Conservation (phyloP, 2,888 invertebrate genomes). For the Carterocephalus palaemon region DNA sequence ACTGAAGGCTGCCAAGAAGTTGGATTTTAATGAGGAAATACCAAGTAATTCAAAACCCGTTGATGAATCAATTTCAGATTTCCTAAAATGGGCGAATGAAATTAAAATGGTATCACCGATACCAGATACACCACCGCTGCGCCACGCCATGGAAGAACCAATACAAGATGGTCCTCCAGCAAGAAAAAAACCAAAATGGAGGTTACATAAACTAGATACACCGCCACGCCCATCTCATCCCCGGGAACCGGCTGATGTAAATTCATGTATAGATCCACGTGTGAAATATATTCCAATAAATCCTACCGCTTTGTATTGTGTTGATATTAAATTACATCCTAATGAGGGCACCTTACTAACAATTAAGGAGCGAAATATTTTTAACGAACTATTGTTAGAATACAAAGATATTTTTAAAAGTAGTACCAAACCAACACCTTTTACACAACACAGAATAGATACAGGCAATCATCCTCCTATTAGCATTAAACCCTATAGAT, state of each 20-base stretch:
- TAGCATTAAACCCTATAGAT: slow-evolving; percentile 12
- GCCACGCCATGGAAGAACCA: neutral
- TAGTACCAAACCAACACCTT: slow-evolving; percentile 21
- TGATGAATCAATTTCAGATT: neutral
- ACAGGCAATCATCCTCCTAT: slow-evolving; percentile 28
- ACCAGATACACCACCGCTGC: neutral
- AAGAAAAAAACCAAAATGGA: neutral
- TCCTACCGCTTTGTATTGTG: slow-evolving; percentile 19
- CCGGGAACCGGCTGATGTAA: slow-evolving; percentile 14
- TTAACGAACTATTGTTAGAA: slow-evolving; percentile 15
- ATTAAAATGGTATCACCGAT: slow-evolving; percentile 17
- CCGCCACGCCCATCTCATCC: slow-evolving; percentile 9
- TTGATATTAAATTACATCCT: slow-evolving; percentile 27
- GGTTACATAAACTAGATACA: slow-evolving; percentile 7
- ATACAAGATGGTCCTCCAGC: neutral
- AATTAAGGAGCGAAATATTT: slow-evolving; percentile 7
- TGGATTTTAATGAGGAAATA: neutral
- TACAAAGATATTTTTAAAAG: slow-evolving; percentile 19
- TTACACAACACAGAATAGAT: slow-evolving; percentile 27
- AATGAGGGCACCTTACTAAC: slow-evolving; percentile 19
- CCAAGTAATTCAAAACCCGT: neutral
- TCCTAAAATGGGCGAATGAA: slow-evolving; percentile 15
- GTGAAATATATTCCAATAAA: slow-evolving; percentile 27
- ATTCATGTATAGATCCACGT: slow-evolving; percentile 17
- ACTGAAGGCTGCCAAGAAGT: neutral